phyloP scores from a whole-genome alignment of 1,140 invertebrate genomes.

The Elymnias hypermnestra region DNA sequence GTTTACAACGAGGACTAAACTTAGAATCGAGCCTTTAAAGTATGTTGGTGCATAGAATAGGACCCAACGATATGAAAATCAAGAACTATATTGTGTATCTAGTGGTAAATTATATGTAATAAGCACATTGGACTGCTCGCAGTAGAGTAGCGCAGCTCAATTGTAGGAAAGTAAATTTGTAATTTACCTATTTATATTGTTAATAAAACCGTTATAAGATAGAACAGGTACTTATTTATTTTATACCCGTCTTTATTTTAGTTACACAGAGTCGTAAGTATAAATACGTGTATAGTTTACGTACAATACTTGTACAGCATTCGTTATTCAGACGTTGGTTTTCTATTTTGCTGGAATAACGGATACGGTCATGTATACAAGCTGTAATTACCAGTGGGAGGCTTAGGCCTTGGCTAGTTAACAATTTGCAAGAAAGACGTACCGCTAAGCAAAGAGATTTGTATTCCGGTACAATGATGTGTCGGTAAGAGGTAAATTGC shows the following conservation, averaged over 20 bases:
- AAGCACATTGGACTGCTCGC: constrained; percentile 68
- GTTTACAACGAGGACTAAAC: too few relatives aligned
- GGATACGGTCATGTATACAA: too few relatives aligned
- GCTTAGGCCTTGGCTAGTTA: too few relatives aligned
- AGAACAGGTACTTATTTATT: constrained; percentile 10
- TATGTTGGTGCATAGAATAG: constrained; percentile 47
- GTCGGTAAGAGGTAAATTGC: too few relatives aligned
- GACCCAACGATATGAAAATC: constrained; percentile 17
- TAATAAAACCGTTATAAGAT: constrained; percentile 73
- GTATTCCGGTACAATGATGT: too few relatives aligned
- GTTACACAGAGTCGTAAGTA: not conserved
- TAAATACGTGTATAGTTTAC: too few relatives aligned
- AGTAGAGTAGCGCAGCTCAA: constrained; percentile 72
- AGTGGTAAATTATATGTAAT: constrained; percentile 15
- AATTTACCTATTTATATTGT: constrained; percentile 74
- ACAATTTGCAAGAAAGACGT: too few relatives aligned
- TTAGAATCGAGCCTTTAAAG: not conserved
- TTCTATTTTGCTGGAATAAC: too few relatives aligned
- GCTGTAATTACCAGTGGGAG: too few relatives aligned
- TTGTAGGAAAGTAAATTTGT: constrained; percentile 70
- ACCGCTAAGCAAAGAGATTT: too few relatives aligned
- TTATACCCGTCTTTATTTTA: not conserved
- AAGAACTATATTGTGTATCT: constrained; percentile 10
- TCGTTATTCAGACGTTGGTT: too few relatives aligned
- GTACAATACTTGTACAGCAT: too few relatives aligned